Evolutionary conservation across 2,888 invertebrate genomes (phyloP), one percentile per base, ranked within the genome.

Genomic region (Parochlus steinenii): DNA sequence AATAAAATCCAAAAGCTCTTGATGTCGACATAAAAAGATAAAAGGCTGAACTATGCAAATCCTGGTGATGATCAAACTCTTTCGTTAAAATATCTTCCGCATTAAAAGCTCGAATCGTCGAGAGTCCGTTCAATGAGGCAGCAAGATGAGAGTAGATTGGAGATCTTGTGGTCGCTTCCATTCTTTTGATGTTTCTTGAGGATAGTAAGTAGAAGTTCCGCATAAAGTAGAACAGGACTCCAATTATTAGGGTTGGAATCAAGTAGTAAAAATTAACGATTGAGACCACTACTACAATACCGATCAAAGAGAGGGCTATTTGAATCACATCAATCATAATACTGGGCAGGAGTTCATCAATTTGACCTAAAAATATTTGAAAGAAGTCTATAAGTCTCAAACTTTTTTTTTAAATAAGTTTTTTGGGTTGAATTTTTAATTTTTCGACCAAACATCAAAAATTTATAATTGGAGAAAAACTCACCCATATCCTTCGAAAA

Each of bases 141-240:
- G 78, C 85, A 47, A 95, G 62, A 52, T 93, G 92, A 3, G 83
- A 81, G 61, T 92, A 95, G n/a, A 97, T 85, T 0, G 95, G 95
- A 47, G 90, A 90, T 40, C 90, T 76, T 42, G 87, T 78, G 54
- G 76, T 70, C 56, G 79, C 80, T 65, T 81, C 80, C 54, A 81
- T 63, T 46, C 78, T 69, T 55, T 79, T 90, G 41, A 90, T 67
- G 56, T 77, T 75, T 43, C 86, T 65, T 26, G 86, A 81, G 6
- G 86, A 79, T 31, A 72, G 61, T 38, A 90, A 55, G 58, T 86
- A 89, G 55, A 82, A 71, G 36, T 69, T 67, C 31, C 89, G 63
- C 29, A 87, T 59, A 11, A 70, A 63, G 51, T 78, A 75, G 62
- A 90, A 89, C 20, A 83, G 58, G 5, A 76, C 44, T 7, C 72